These are phyloP conservation scores for Leptobrachium ailaonicum DNA, from an alignment of 2,113 vertebrate species.

Conservation along the genomic window DNA sequence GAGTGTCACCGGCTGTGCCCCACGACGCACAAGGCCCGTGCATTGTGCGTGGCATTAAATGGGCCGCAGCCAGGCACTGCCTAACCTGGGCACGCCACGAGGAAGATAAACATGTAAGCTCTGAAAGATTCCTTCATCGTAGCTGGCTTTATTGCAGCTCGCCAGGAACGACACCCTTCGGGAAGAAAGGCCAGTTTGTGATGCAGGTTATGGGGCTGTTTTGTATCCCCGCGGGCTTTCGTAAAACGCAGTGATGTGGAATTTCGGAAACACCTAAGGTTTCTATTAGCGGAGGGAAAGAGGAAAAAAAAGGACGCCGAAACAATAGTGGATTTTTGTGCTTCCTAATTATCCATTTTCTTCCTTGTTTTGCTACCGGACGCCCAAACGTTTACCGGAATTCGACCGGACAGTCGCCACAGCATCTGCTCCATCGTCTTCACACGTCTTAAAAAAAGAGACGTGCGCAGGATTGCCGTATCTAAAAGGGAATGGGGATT, in stretches of 20 bases:
- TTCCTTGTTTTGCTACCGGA: not conserved
- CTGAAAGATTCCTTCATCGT: constrained; percentile 44
- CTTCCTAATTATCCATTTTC: not conserved
- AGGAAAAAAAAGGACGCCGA: not conserved
- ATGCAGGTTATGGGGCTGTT: constrained; percentile 11
- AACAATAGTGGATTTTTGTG: not conserved
- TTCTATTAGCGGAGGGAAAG: not conserved
- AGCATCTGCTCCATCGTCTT: not conserved
- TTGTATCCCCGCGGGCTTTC: constrained; percentile 1
- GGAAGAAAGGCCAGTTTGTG: constrained; percentile 37
- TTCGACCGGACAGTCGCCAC: not conserved
- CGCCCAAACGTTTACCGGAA: too few relatives aligned
- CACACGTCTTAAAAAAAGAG: too few relatives aligned
- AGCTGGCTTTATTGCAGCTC: constrained; percentile 3
- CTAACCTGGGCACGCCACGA: constrained; percentile 27
- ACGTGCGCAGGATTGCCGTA: too few relatives aligned
- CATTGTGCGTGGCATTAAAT: not conserved
- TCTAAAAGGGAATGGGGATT: too few relatives aligned
- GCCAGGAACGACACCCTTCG: constrained; percentile 42
- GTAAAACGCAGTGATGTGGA: not conserved
- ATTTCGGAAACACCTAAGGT: not conserved
- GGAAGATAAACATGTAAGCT: constrained; percentile 44
- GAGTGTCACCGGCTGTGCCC: constrained; percentile 25
- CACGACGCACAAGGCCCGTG: not conserved
- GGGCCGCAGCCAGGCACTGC: constrained; percentile 16